These are phyloP conservation scores for Calameuta filiformis DNA, from an alignment of 2,888 invertebrate species.

Conservation along the genomic window DNA sequence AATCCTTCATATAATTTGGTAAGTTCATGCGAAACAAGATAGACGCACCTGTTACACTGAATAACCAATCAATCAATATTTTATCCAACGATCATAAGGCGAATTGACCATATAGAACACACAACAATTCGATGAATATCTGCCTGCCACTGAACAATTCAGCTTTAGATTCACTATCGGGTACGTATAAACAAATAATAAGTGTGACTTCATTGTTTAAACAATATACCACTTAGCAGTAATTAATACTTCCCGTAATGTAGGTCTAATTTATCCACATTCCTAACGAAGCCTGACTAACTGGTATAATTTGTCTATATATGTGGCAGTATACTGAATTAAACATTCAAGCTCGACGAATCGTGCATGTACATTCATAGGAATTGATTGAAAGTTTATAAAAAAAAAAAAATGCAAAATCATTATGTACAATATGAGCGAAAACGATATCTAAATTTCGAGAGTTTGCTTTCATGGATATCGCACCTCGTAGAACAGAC, in stretches of 20 bases:
- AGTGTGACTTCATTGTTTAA: not conserved
- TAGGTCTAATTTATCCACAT: not conserved
- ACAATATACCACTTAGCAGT: not conserved
- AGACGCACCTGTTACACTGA: not conserved
- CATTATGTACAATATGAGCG: not conserved
- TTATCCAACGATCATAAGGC: not conserved
- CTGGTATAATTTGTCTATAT: not conserved
- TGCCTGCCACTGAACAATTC: not conserved
- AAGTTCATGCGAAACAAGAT: not conserved
- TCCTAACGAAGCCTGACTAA: not conserved
- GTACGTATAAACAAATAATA: not conserved
- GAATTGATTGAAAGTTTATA: not conserved
- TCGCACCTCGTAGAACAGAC: not conserved
- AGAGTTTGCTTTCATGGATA: not conserved
- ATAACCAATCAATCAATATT: not conserved
- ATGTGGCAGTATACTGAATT: not conserved
- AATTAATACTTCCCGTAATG: not conserved
- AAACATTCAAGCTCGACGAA: not conserved
- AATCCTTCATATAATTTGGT: not conserved
- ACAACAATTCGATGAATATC: not conserved
- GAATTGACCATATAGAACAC: not conserved
- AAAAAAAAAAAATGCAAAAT: not conserved
- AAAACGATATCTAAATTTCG: not conserved
- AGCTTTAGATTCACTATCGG: not conserved
- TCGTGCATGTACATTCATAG: not conserved